Percentiles rank a stretch among this genome's conserved stretches.
These are phyloP conservation scores for Brachypodius melanocephalos DNA, from an alignment of 2,113 vertebrate genomes.

Conservation along the genomic window DNA sequence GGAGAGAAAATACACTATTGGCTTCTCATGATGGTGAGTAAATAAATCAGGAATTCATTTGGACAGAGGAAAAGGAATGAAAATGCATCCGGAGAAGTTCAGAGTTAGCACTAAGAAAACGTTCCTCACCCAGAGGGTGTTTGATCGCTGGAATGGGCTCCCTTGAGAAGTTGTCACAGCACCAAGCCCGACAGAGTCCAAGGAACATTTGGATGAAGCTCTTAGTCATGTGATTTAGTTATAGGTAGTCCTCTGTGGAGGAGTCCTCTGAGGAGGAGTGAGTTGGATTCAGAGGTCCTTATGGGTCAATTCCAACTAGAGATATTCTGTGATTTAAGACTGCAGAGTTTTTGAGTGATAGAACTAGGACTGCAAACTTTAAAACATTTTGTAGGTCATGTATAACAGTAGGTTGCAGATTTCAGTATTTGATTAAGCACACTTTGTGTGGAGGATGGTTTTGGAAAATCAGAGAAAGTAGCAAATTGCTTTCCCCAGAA, in stretches of 20 bases:
- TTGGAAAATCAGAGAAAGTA: background rate
- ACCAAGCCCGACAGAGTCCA: background rate
- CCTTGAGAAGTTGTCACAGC: background rate
- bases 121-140: background rate
- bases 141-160: background rate
- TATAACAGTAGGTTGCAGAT: background rate
- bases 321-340: background rate
- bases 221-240: background rate
- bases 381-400: background rate
- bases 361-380: background rate
- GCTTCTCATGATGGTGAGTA: background rate
- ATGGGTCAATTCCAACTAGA: background rate
- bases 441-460: background rate
- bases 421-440: background rate
- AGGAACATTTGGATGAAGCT: background rate
- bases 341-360: background rate
- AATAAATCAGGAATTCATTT: background rate
- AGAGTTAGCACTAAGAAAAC: background rate
- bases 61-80: background rate
- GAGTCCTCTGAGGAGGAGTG: background rate
- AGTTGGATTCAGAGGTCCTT: background rate
- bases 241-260: background rate
- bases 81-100: background rate
- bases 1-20: background rate
- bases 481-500: background rate